Evolutionary conservation across 2,113 vertebrate genomes (phyloP).

Genomic region (Macquaria ambigua): DNA sequence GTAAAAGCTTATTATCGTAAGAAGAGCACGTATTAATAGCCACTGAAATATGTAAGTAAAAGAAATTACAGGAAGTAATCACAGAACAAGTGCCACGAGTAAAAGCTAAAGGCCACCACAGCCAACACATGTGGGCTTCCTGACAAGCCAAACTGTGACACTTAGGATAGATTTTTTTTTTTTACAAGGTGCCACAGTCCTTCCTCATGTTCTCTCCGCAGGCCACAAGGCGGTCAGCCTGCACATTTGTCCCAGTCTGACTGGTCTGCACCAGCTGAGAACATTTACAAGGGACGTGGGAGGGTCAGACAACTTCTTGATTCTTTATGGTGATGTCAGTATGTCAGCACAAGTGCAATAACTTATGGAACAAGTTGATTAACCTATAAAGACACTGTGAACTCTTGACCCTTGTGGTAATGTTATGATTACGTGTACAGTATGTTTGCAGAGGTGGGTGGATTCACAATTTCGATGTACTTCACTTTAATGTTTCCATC

Average conservation of each 20-base stretch:
- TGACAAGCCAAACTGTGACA: constrained; percentile 26
- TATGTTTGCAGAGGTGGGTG: neutral
- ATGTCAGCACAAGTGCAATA: neutral
- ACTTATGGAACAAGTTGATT: constrained; percentile 14
- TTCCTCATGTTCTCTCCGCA: constrained; percentile 46
- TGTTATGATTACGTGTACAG: neutral
- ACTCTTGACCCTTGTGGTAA: neutral
- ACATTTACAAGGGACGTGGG: constrained; percentile 46
- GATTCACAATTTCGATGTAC: neutral
- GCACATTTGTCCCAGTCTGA: constrained; percentile 57
- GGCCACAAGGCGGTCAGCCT: constrained; percentile 10
- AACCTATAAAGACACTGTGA: neutral
- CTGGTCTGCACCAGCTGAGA: constrained; percentile 12
- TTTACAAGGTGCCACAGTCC: constrained; percentile 44
- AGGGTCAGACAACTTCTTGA: neutral
- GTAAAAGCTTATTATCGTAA: neutral
- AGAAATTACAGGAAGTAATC: constrained; percentile 11
- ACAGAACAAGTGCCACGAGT: neutral
- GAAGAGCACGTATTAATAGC: neutral
- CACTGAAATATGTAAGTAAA: neutral
- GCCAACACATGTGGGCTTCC: constrained; percentile 1
- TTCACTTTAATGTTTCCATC: neutral
- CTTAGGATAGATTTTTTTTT: constrained; percentile 11
- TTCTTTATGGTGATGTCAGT: constrained; percentile 34
- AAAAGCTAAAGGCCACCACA: neutral